Percentiles rank a stretch among this genome's conserved stretches.
Evolutionary conservation across 1,140 invertebrate species (phyloP).

Genomic region (Hyles euphorbiae): DNA sequence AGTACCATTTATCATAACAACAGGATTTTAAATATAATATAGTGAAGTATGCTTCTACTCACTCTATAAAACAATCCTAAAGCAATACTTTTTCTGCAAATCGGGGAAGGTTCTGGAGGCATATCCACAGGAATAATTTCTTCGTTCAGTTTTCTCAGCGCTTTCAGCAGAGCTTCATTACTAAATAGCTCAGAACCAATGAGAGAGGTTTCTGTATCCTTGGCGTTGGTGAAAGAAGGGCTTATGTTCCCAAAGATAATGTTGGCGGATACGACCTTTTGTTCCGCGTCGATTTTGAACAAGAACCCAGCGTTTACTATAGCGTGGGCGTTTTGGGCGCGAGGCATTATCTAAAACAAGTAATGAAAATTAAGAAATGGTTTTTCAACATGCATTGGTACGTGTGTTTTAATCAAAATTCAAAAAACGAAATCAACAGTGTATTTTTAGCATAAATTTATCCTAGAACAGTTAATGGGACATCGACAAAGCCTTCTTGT

Average conservation of each 20-base stretch:
- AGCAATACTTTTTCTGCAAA: conserved; percentile 80
- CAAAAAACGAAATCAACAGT: no score
- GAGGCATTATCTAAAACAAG: conserved; percentile 82
- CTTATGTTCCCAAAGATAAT: conserved; percentile 71
- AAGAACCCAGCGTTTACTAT: conserved; percentile 89
- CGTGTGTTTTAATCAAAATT: background rate
- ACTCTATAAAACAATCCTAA: conserved; percentile 82
- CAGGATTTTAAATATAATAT: no score
- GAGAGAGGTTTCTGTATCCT: conserved; percentile 79
- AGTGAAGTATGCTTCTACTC: conserved; percentile 4
- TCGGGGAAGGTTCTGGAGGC: conserved; percentile 79
- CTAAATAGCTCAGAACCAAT: conserved; percentile 74
- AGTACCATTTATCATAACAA: no score
- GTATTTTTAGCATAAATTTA: no score
- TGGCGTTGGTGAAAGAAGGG: conserved; percentile 81
- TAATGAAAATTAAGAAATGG: background rate
- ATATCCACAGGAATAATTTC: conserved; percentile 80
- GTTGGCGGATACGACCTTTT: conserved; percentile 54
- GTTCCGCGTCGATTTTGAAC: conserved; percentile 75
- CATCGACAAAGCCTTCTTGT: no score
- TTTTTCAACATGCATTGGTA: conserved; percentile 8
- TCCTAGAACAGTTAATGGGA: no score
- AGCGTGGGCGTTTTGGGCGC: conserved; percentile 89
- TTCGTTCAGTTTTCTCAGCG: conserved; percentile 75
- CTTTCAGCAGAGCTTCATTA: conserved; percentile 71